Base-by-base conservation (phyloP, 1,140 invertebrate species). In the Trigoniulus corallinus region DNA sequence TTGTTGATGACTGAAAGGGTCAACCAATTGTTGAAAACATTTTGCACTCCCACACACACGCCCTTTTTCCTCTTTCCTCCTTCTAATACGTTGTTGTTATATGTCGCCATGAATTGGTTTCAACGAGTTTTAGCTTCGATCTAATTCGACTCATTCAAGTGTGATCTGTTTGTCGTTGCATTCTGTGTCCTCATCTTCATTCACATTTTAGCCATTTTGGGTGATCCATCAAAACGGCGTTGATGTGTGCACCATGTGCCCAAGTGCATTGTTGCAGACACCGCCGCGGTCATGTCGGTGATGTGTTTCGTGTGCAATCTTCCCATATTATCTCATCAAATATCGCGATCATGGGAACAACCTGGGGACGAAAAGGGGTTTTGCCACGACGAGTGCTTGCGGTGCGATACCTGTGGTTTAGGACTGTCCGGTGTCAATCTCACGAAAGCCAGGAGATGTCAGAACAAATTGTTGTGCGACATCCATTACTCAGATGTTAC, bases 261-360 rank as follows among this genome's bases (percentile, higher is more conserved):
- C 7, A 7, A 7, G 29, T 15, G 29, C 15, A 7, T 34, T 15
- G 7, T 34, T 15, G 29, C 15, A 7, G 15, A 7, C 7, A 7
- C 7, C 29, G 29, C 29, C 15, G 7, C 29, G 7, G 29, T 34
- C 46, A 65, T 65, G 63, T 61, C 59, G 46, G 62, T 61, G 25
- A 51, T 92, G 68, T 93, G 88, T 71, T 93, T 92, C 72, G 85
- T 92, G 55, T 93, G 88, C 79, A 89, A 92, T 69, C 74, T 92
- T 59, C 88, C 88, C 54, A 92, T 92, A 63, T 74, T 91, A 59
- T 88, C 83, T 53, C 86, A 92, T 70, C 88, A 92, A 49, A 58
- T 51, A 7, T 21, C 41, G 1, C 54, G 20, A 52, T 57, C 53
- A 41, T 53, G 44, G 48, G 44, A 41, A 26, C 18, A 56, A 34